Percentiles rank a stretch among this genome's conserved stretches.
Evolutionary conservation across 2,113 vertebrate genomes (phyloP).

Genomic region (Struthidea cinerea): DNA sequence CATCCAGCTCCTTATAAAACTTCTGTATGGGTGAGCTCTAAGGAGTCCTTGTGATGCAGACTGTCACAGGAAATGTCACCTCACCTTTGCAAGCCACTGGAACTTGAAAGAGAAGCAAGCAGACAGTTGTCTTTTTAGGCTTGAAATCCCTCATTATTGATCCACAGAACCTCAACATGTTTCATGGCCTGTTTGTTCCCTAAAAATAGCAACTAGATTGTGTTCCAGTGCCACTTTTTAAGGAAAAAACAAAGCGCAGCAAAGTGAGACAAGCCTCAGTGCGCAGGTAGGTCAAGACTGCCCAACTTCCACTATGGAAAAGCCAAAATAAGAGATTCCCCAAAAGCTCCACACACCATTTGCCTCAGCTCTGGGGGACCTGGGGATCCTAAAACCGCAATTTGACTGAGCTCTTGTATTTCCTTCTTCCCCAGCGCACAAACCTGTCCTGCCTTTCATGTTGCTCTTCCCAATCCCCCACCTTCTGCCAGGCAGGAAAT

Average conservation of each 20-base stretch:
- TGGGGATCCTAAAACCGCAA: background rate
- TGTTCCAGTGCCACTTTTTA: background rate
- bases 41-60: rapidly evolving
- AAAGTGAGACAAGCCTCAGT: background rate
- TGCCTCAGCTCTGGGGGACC: background rate
- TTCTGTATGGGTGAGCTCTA: background rate
- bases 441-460: background rate
- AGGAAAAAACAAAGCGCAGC: background rate
- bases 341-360: background rate
- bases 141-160: background rate
- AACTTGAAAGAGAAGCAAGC: background rate
- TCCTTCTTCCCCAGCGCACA: background rate
- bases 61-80: background rate
- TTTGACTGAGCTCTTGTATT: background rate
- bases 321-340: background rate
- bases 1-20: background rate
- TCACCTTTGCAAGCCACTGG: background rate
- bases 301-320: background rate
- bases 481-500: background rate
- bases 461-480: background rate
- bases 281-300: background rate
- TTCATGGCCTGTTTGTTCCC: background rate
- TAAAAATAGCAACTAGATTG: background rate
- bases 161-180: background rate
- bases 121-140: background rate